Evolutionary conservation across 2,113 vertebrate species (phyloP), one percentile per base, ranked within the genome.

Genomic region (Rhineura floridana): DNA sequence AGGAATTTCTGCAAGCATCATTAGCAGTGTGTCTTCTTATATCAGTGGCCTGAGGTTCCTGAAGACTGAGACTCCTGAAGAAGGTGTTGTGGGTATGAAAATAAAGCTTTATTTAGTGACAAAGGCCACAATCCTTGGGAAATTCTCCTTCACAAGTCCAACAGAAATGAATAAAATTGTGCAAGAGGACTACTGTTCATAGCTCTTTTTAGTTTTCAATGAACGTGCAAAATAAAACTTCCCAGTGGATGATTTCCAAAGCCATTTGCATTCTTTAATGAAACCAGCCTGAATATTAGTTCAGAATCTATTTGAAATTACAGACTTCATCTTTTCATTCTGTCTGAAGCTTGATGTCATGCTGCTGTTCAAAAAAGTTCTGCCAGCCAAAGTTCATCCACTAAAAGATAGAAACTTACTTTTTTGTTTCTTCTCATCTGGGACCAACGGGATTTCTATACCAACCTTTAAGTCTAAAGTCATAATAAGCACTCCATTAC

Each of bases 241-340:
- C 78, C 79, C 69, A 76, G 42, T 83, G 72, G 80, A 44, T 46
- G 15, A 21, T 72, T 44, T 15, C 42, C 72, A 50, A 83, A 88
- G 48, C 65, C 55, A 83, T 83, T 83, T 88, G 42, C 46, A 88
- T 88, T 83, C 59, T 83, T 83, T 88, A 76, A 83, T 88, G 52
- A 81, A 79, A 82, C 33, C 17, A 48, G 17, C 12, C 8, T 75
- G 86, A 76, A 77, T 67, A 77, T 52, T 83, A 88, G 46, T 83
- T 50, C n/a, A 65, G 36, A 69, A 88, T 67, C 80, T 67, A 77
- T 52, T 65, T 83, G 81, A 83, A 83, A 83, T 83, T 48, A 83
- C 69, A 65, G 42, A 76, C 21, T 87, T 87, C 87, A 52, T 50
- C 72, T 77, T 83, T 88, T 83, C n/a, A 67, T 50, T 83, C 1